These are phyloP conservation scores for Hyperopisus bebe DNA, from an alignment of 2,113 vertebrate genomes.

Conservation along the genomic window DNA sequence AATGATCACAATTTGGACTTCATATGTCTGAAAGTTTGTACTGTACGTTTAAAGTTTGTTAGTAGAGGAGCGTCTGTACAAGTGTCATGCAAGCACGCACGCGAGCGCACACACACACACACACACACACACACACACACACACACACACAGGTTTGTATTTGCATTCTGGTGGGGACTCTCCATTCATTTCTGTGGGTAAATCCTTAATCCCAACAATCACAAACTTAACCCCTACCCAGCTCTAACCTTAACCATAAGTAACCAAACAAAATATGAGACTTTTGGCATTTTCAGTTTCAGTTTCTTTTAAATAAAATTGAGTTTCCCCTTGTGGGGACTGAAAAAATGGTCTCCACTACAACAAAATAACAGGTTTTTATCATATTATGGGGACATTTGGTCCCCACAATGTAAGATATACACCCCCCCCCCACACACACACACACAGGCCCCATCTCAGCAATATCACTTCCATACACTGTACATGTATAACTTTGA, in stretches of 20 bases:
- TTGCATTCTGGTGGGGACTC: neutral
- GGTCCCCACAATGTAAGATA: neutral
- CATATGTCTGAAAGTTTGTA: no score
- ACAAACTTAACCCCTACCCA: neutral
- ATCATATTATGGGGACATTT: no score
- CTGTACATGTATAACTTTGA: neutral
- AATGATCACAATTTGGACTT: no score
- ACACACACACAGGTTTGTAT: neutral
- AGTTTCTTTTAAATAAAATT: neutral
- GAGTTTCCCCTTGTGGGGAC: neutral
- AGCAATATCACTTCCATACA: neutral
- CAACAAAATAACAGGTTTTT: no score
- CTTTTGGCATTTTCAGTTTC: neutral
- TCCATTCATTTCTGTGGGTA: neutral
- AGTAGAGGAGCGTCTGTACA: neutral
- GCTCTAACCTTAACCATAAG: neutral
- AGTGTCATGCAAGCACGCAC: neutral
- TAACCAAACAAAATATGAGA: neutral
- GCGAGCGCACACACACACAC: no score
- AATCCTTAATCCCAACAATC: neutral
- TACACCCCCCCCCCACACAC: neutral
- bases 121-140: no score
- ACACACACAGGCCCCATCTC: neutral
- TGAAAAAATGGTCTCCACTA: neutral
- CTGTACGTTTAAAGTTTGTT: no score